Base-by-base conservation (phyloP, 2,797 vertebrate species). In the Tokudaia tokunoshimensis region DNA sequence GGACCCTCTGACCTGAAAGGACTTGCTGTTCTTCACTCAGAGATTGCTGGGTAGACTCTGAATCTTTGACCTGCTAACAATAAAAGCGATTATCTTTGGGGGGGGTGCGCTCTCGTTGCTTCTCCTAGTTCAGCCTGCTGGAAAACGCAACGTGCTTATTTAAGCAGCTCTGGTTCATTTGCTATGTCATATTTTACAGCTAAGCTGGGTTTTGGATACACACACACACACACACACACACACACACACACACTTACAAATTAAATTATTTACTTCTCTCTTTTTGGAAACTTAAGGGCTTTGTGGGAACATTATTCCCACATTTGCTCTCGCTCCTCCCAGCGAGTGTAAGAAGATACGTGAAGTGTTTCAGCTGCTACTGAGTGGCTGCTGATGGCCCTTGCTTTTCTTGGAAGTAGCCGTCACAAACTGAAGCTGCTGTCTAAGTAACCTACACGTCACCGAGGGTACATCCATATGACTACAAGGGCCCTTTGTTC, bases 1-100 rank as follows among this genome's bases (percentile, higher is more conserved):
- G 97, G 97, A 98, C 97, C 98, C 97, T 95, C 61, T 98, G 98
- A 98, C 98, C 98, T 98, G 97, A 98, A 98, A 98, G 98, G 93
- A 87, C 93, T 98, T 91, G 91, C 92, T 98, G 95, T 97, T 98
- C 98, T 97, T 95, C 98, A 98, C 97, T 97, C 96, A 94, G 97
- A 98, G 98, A 97, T 98, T 98, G 98, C 97, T 96, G 97, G 89
- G 19, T 96, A 96, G 97, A 97, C 96, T 98, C 96, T 94, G 98
- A 95, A 97, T 98, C 98, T 97, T 96, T 98, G 98, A 98, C 98
- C 98, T 97, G 90, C 97, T 97, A 97, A 97, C 97, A 98, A 96
- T 97, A 96, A 97, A 97, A 98, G 95, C 95, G 97, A 98, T 98
- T 96, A 91, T 91, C 96, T 97, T 98, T 95, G 72, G 96, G 91